Base-by-base conservation (phyloP, 1,140 invertebrate genomes). In the Caenorhabditis inopinata region DNA sequence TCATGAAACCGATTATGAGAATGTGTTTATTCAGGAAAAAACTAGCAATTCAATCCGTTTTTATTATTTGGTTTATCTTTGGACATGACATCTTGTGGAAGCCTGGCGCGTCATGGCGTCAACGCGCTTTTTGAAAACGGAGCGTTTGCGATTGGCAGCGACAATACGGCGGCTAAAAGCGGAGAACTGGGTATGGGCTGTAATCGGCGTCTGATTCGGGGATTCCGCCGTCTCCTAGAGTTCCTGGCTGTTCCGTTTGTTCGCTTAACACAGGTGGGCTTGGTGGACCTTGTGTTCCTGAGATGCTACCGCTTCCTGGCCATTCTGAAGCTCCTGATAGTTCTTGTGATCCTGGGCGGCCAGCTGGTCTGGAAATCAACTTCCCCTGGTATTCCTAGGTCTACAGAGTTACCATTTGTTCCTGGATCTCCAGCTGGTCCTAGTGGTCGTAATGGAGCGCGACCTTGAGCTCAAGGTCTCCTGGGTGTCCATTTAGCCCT, bases 401-500 rank as follows among this genome's bases (percentile, higher is more conserved):
- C 21, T 78, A 51, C 76, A 42, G 32, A 35, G 23, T 51, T 32
- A 45, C 76, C 76, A 32, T 51, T 16, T 23, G 18, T 16, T 47
- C 45, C 47, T 75, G 74, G 58, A 16, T 68, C 58, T 68, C 76
- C 76, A 68, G 49, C 49, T 32, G 32, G 45, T 78, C 76, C 76
- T 45, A 38, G 76, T 29, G 18, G 49, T 62, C 76, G 51, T 45
- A 53, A 21, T 58, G 76, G 49, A 62, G 51, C 76, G 38, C 27
- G 49, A 35, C 49, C 49, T 62, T 51, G 74, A 35, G 74, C 47
- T 75, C 42, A n/a, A n/a, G 58, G 14, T 29, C 58, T 68, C 58
- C 58, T 68, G 58, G 58, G n/a, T 68, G 35, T 68, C 58, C 58
- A 38, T 68, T 68, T 68, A 32, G 58, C 32, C 76, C 76, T 9